A percentile compares a stretch with the other conserved stretches of the same genome.
Conservation (phyloP, 2,113 vertebrate genomes). For the Lanius collurio region DNA sequence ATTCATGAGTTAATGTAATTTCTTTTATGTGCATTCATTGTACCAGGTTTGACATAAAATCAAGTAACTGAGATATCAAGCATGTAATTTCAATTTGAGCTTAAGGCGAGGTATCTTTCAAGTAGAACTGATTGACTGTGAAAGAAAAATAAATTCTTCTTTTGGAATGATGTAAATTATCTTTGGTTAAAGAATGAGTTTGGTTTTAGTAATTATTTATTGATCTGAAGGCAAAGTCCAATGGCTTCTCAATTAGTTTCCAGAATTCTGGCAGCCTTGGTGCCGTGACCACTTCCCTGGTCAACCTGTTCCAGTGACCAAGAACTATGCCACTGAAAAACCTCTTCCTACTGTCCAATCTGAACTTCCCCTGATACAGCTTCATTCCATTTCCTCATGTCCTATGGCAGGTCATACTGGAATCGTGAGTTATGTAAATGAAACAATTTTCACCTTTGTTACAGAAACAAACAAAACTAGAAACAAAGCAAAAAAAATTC, state of each 20-base stretch:
- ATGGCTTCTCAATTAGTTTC: background rate
- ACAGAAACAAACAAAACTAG: background rate
- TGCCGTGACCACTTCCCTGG: background rate
- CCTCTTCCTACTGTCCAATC: background rate
- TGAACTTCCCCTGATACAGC: background rate
- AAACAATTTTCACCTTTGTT: background rate
- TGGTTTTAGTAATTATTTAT: background rate
- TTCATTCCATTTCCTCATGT: background rate
- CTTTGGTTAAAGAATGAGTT: background rate
- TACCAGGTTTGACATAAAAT: background rate
- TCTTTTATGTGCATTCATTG: background rate
- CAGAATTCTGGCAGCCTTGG: background rate
- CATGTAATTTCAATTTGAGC: background rate
- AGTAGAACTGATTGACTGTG: background rate
- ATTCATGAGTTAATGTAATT: background rate
- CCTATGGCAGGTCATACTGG: background rate
- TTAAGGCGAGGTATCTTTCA: background rate
- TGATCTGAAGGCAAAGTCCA: background rate
- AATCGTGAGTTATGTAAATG: background rate
- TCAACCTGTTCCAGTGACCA: fast-evolving
- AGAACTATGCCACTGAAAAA: background rate
- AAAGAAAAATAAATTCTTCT: background rate
- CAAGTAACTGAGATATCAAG: background rate
- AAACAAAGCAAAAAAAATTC: too few relatives aligned
- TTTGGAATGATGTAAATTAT: background rate